Conservation (phyloP, 2,113 vertebrate genomes). For the Athene noctua region DNA sequence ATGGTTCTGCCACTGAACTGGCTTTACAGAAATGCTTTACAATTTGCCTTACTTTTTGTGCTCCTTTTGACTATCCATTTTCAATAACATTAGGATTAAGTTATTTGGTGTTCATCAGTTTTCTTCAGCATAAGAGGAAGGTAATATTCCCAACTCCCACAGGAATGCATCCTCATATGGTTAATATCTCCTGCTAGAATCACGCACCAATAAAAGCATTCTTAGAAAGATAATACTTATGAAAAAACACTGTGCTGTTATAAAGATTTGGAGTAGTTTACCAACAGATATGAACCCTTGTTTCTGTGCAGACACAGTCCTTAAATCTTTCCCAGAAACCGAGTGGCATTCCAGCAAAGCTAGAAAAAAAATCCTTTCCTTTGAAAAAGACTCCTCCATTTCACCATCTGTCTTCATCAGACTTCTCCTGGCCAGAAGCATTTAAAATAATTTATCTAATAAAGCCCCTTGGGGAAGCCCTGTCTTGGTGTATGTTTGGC, state of each 20-base stretch:
- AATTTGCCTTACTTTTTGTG: neutral
- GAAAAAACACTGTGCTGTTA: rapidly evolving
- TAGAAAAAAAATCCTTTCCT: neutral
- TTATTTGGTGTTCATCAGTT: neutral
- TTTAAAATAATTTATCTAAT: slow-evolving; percentile 27
- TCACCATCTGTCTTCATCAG: slow-evolving; percentile 40
- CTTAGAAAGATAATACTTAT: neutral
- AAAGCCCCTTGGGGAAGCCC: neutral
- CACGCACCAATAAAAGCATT: neutral
- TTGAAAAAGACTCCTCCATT: neutral
- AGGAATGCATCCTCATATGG: neutral
- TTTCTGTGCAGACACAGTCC: neutral
- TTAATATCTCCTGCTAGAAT: neutral
- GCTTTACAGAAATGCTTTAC: neutral
- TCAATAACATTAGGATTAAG: neutral
- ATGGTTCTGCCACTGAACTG: neutral
- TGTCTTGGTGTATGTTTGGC: neutral
- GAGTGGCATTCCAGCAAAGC: neutral
- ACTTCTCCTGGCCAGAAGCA: neutral
- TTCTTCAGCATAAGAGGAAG: neutral
- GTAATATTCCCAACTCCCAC: neutral
- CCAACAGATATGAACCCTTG: neutral
- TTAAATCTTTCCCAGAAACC: neutral
- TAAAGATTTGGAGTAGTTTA: neutral
- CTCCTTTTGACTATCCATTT: neutral